Evolutionary conservation across 2,888 invertebrate genomes (phyloP).

Genomic region (Erpobdella octoculata): DNA sequence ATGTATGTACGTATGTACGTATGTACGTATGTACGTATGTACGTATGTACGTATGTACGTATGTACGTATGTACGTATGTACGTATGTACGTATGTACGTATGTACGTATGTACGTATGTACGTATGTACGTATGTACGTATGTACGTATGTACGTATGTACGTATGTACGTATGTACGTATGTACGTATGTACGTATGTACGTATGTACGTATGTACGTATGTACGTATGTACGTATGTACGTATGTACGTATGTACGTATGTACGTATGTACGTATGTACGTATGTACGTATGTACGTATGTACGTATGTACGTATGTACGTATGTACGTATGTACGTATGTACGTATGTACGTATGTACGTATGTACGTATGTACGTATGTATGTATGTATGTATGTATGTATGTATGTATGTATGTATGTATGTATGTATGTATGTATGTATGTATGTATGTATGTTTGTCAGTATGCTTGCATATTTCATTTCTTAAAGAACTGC

Average conservation of each 20-base stretch:
- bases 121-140: not conserved
- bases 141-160: not conserved
- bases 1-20: not conserved
- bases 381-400: conserved; percentile 32
- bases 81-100: conserved; percentile 30
- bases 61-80: conserved; percentile 32
- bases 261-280: conserved; percentile 36
- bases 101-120: conserved; percentile 27
- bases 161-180: not conserved
- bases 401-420: conserved; percentile 30
- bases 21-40: conserved; percentile 26
- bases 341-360: conserved; percentile 19
- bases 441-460: not conserved
- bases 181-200: not conserved
- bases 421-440: conserved; percentile 31
- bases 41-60: conserved; percentile 29
- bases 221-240: conserved; percentile 14
- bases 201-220: not conserved
- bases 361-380: conserved; percentile 29
- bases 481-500: too few species aligned
- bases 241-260: conserved; percentile 31
- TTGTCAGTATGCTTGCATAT: not conserved
- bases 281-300: conserved; percentile 17
- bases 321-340: not conserved
- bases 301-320: not conserved